Evolutionary conservation across 2,888 invertebrate species (phyloP).

Genomic region (Drosophila kambysellisi): DNA sequence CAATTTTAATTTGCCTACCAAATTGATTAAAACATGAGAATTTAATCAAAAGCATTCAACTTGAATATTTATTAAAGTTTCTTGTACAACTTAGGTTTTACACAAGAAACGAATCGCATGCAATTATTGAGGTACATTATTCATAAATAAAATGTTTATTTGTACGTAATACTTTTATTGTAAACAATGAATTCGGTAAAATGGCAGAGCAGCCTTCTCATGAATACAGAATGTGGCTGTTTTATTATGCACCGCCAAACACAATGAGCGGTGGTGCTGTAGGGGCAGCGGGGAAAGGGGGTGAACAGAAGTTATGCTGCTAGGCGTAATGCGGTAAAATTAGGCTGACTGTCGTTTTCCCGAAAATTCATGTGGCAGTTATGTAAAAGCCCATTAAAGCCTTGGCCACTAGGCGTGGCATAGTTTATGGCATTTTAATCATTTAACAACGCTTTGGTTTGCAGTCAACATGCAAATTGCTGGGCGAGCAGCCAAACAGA

Average conservation of each 20-base stretch:
- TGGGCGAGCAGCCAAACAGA: slow-evolving; percentile 48
- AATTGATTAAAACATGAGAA: neutral
- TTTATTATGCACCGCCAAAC: slow-evolving; percentile 35
- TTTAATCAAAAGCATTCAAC: neutral
- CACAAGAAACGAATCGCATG: neutral
- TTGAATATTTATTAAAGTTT: neutral
- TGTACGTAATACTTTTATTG: slow-evolving; percentile 10
- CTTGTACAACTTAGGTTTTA: neutral
- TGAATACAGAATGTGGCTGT: slow-evolving; percentile 21
- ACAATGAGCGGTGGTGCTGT: slow-evolving; percentile 13
- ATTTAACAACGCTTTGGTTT: slow-evolving; percentile 71
- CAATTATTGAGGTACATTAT: neutral
- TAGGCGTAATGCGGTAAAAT: slow-evolving; percentile 56
- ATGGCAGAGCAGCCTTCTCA: neutral
- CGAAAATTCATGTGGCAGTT: slow-evolving; percentile 24
- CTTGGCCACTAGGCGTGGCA: slow-evolving; percentile 46
- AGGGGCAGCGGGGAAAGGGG: too few species aligned
- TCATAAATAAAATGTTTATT: neutral
- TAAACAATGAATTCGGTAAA: slow-evolving; percentile 15
- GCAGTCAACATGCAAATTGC: slow-evolving; percentile 79
- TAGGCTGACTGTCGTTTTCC: slow-evolving; percentile 42
- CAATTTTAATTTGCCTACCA: neutral
- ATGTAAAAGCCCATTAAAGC: slow-evolving; percentile 58
- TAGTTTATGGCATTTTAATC: slow-evolving; percentile 79
- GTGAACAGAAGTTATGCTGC: slow-evolving; percentile 24